Evolutionary conservation across 2,113 vertebrate species (phyloP), one percentile per base, ranked within the genome.

Genomic region (Engraulis encrasicolus): DNA sequence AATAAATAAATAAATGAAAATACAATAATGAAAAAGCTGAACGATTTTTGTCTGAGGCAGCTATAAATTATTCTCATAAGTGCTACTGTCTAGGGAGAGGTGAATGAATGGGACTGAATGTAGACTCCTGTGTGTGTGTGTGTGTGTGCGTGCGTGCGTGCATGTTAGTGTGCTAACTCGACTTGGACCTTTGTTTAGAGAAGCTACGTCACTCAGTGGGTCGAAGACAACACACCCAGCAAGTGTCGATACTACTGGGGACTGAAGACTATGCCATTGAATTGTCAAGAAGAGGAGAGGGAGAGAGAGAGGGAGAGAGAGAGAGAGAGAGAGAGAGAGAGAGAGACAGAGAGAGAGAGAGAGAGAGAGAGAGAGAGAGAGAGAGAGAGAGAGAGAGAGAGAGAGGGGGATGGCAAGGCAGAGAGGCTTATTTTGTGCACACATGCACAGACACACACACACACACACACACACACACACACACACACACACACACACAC

Each of bases 21-120:
- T n/a, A 20, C 50, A 52, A 52, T 19, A 52, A 14, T 19, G 9
- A 66, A 66, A 66, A 66, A 66, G 27, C 23, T 27, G 0, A 66
- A 66, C 6, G 27, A 66, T 66, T 66, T n/a, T 0, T 66, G 31
- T n/a, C 85, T 82, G 58, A 81, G 81, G 82, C 77, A 84, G 79
- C 85, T 87, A 85, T 89, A 87, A 82, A 87, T 89, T 89, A 89
- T 66, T 77, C 80, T 89, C 85, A 83, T 87, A 85, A 89, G 80
- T 27, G 45, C 50, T 66, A 37, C 83, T 84, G 82, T 82, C 78
- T 84, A 19, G 4, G 34, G 52, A 58, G 74, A 78, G 84, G 86
- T 78, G 61, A 85, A 87, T 54, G 88, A n/a, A n/a, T 89, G 84
- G 61, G 80, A 80, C 80, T 85, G 58, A 85, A 83, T 83, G 48